Conservation (phyloP, 2,888 invertebrate species). For the Cyaniris semiargus region DNA sequence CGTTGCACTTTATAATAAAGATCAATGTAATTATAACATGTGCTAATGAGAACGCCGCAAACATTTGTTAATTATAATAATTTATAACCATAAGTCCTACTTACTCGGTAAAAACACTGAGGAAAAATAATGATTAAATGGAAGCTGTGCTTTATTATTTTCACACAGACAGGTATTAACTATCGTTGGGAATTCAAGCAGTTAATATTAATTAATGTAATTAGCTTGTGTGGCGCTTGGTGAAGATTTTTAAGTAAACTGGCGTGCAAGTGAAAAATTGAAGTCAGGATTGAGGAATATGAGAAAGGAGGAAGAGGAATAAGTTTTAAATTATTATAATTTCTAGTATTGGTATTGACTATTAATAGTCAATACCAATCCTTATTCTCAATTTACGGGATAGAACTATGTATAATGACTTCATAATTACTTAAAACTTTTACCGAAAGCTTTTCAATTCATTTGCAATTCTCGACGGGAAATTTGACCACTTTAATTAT, state of each 20-base stretch:
- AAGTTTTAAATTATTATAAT: background rate
- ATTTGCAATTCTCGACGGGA: background rate
- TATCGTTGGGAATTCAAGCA: background rate
- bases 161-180: constrained; percentile 7
- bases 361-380: background rate
- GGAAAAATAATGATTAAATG: background rate
- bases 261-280: background rate
- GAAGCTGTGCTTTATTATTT: constrained; percentile 3
- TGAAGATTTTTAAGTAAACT: background rate
- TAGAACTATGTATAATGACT: too few species aligned
- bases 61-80: background rate
- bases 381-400: too few species aligned
- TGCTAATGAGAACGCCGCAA: background rate
- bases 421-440: background rate
- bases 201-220: constrained; percentile 15
- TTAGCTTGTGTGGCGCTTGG: background rate
- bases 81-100: background rate
- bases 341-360: background rate
- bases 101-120: background rate
- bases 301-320: background rate
- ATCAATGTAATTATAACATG: constrained; percentile 24
- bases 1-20: constrained; percentile 23
- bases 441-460: background rate
- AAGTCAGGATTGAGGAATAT: background rate
- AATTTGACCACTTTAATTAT: background rate